Evolutionary conservation across 1,140 invertebrate species (phyloP), one percentile per base, ranked within the genome.

Genomic region (Cotesia typhae): DNA sequence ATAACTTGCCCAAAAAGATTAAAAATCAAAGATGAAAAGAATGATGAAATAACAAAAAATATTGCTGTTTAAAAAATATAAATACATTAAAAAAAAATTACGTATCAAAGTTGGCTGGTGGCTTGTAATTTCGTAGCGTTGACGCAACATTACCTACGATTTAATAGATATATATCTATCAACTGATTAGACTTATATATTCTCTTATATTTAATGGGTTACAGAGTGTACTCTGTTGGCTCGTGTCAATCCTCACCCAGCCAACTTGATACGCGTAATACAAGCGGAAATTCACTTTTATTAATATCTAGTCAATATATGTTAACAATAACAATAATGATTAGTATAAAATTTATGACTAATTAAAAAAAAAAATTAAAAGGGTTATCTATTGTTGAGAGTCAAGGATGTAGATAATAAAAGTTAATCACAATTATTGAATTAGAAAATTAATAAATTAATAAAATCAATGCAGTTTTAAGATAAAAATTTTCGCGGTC

Each of bases 21-120:
- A 41, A 47, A 9, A 28, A 28, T 28, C 28, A 10, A 10, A 47
- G 41, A 55, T 55, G 12, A 55, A 12, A n/a, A 12, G 10, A 17
- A 55, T 55, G 53, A 55, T 55, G 53, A 55, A 55, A 55, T 55
- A 17, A 14, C 4, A 5, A 5, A 14, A 9, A 2, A 14, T 1
- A 55, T 55, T n/a, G 53, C 17, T n/a, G 53, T 4, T 14, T 5
- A n/a, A 55, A 55, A 55, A 55, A 55, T 9, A 47, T 47, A 47
- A 47, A 47, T 9, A 47, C 10, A 47, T 10, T 9, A 47, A 10
- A 6, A 47, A 41, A 37, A 64, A 64, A 37, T 38, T 37, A 41
- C 36, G 61, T 64, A 64, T 64, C 36, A 64, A 64, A 64, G 61
- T 64, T 64, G 61, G 61, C 61, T n/a, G 7, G n/a, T 64, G 36